Percentiles rank a stretch among this genome's conserved stretches.
Evolutionary conservation across 1,140 invertebrate genomes (phyloP).

Genomic region (Geopemphigus sp.): DNA sequence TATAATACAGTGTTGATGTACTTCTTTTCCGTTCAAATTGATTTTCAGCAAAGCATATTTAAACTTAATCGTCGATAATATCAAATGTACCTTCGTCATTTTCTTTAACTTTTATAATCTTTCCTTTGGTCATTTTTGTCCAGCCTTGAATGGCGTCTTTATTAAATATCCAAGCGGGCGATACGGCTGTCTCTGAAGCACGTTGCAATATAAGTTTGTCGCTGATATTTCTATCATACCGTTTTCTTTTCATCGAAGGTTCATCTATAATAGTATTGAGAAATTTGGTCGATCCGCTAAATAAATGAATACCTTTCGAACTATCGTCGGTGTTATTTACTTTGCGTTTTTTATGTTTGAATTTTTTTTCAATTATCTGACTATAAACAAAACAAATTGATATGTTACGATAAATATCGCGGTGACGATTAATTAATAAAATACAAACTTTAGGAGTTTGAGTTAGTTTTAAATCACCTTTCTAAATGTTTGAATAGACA

Average conservation of each 20-base stretch:
- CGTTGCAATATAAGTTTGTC: slow-evolving; percentile 19
- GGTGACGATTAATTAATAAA: no score
- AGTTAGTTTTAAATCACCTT: slow-evolving; percentile 15
- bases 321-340: not conserved
- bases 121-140: slow-evolving; percentile 38
- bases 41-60: not conserved
- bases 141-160: slow-evolving; percentile 15
- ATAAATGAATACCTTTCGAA: slow-evolving; percentile 24
- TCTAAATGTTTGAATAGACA: slow-evolving; percentile 42
- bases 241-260: slow-evolving; percentile 1
- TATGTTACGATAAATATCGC: no score
- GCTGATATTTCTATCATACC: not conserved
- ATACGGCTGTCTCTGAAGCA: slow-evolving; percentile 21
- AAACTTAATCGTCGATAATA: slow-evolving; percentile 22
- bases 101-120: slow-evolving; percentile 25
- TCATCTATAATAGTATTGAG: not conserved
- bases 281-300: slow-evolving; percentile 9
- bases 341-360: slow-evolving; percentile 13
- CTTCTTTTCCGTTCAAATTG: no score
- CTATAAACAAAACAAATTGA: not conserved
- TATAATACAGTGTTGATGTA: no score
- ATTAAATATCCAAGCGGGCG: slow-evolving; percentile 22
- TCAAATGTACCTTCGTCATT: slow-evolving; percentile 39
- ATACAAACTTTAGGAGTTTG: no score
- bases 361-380: slow-evolving; percentile 27